Evolutionary conservation across 2,797 vertebrate species (phyloP).

Genomic region (Lophotriccus pileatus): DNA sequence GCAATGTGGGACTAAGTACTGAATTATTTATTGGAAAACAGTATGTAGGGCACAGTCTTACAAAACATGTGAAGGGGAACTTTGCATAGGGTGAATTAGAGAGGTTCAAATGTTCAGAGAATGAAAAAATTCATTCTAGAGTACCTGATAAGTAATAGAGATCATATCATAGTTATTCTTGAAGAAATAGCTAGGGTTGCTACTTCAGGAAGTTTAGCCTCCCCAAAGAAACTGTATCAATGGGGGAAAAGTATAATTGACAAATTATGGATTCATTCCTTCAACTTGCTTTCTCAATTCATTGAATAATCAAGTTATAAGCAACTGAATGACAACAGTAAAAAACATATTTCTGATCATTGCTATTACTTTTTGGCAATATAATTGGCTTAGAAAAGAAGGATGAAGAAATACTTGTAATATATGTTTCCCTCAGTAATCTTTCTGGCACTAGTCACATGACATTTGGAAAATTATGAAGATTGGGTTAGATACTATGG

Average conservation of each 20-base stretch:
- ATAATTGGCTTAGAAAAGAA: not conserved
- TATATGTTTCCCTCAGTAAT: not conserved
- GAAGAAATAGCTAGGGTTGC: not conserved
- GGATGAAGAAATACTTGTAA: not conserved
- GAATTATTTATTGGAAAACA: constrained; percentile 22
- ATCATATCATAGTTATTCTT: not conserved
- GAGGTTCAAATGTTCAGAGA: not conserved
- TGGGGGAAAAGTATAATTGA: not conserved
- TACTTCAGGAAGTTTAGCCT: not conserved
- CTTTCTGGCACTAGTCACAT: not conserved
- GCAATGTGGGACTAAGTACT: not conserved
- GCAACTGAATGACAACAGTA: not conserved
- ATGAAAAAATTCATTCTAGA: not conserved
- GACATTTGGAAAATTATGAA: not conserved
- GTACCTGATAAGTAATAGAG: not conserved
- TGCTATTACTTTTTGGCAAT: not conserved
- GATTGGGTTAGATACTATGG: not conserved
- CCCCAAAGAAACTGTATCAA: not conserved
- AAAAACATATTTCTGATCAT: not conserved
- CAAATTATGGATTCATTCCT: not conserved
- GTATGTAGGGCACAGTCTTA: not conserved
- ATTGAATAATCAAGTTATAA: not conserved
- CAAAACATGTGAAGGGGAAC: not conserved
- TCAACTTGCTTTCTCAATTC: not conserved
- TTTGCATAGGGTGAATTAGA: not conserved